Evolutionary conservation across 1,140 invertebrate genomes (phyloP).

Genomic region (Drosophila mojavensis): DNA sequence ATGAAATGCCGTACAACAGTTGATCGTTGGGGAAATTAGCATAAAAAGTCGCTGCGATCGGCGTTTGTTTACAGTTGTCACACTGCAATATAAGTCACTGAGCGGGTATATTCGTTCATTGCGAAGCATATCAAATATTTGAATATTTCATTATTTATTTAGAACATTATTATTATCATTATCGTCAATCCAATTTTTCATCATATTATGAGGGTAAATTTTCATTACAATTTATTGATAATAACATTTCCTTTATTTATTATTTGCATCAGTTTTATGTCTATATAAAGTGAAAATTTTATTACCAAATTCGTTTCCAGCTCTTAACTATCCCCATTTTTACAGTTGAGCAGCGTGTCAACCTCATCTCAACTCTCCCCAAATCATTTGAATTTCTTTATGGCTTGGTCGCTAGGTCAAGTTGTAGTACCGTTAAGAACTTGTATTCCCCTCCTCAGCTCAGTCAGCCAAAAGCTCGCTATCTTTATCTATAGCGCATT

Average conservation of each 20-base stretch:
- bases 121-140: too few relatives aligned
- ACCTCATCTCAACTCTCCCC: not conserved
- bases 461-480: not conserved
- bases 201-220: too few relatives aligned
- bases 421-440: conserved; percentile 36
- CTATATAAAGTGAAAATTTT: too few relatives aligned
- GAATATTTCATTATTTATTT: too few relatives aligned
- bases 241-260: too few relatives aligned
- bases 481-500: conserved; percentile 30
- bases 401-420: conserved; percentile 40
- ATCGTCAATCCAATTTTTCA: too few relatives aligned
- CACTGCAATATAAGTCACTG: not conserved
- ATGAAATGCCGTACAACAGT: conserved; percentile 42
- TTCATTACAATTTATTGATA: too few relatives aligned
- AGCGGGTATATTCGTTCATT: not conserved
- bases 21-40: conserved; percentile 17
- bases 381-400: conserved; percentile 12
- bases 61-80: conserved; percentile 5
- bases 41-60: conserved; percentile 27
- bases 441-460: not conserved
- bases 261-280: too few relatives aligned
- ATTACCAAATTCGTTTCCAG: not conserved
- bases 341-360: not conserved
- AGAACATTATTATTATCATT: too few relatives aligned
- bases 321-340: not conserved